Conservation (phyloP, 2,113 vertebrate genomes). For the Strix uralensis region DNA sequence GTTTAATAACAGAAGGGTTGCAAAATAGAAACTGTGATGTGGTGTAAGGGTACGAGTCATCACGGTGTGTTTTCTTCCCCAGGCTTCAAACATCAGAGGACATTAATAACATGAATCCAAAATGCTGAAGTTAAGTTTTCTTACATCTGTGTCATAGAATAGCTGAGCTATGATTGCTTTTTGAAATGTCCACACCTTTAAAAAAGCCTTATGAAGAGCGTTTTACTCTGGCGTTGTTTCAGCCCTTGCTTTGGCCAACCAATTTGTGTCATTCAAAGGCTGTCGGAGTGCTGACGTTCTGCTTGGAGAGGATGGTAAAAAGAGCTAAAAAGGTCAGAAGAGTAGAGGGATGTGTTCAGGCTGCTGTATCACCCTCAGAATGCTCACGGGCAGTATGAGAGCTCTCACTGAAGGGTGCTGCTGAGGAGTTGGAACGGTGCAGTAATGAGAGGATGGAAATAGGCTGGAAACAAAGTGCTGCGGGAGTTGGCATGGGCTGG, state of each 20-base stretch:
- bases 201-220: not conserved
- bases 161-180: not conserved
- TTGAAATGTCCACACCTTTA: not conserved
- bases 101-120: not conserved
- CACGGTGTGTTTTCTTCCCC: not conserved
- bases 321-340: not conserved
- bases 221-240: not conserved
- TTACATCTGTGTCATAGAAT: not conserved
- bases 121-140: not conserved
- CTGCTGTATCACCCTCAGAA: no score
- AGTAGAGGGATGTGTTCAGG: not conserved
- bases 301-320: not conserved
- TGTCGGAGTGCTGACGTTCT: rapidly evolving
- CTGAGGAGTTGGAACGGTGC: not conserved
- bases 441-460: no score
- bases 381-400: not conserved
- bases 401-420: not conserved
- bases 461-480: no score
- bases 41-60: not conserved
- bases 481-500: not conserved
- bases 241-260: not conserved
- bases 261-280: not conserved
- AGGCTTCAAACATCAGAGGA: not conserved
- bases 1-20: not conserved
- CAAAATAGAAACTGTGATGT: not conserved